Percentiles rank a stretch among this genome's conserved stretches.
Evolutionary conservation across 2,888 invertebrate species (phyloP).

Genomic region (Phasia obesa): DNA sequence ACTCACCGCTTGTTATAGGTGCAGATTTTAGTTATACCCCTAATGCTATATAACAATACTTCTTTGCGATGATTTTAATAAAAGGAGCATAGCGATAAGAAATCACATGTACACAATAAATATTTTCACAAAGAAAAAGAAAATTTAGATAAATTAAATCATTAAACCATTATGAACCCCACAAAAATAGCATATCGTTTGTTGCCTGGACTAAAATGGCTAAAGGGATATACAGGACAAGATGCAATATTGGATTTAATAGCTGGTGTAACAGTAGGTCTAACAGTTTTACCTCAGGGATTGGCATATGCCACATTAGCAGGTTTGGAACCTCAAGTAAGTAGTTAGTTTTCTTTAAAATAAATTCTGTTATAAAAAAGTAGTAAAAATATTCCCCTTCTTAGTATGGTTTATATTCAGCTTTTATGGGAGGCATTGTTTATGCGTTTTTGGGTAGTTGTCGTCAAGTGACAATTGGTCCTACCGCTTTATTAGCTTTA

Average conservation of each 20-base stretch:
- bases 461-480: conserved; percentile 93
- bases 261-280: conserved; percentile 95
- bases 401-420: conserved; percentile 96
- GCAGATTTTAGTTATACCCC: too few species aligned
- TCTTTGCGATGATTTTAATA: too few species aligned
- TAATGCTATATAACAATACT: too few species aligned
- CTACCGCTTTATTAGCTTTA: conserved; percentile 94
- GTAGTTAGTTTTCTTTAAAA: conserved; percentile 4
- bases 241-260: conserved; percentile 92
- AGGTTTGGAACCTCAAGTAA: conserved; percentile 92
- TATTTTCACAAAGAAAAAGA: not conserved
- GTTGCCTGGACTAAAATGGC: conserved; percentile 85
- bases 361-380: not conserved
- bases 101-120: not conserved
- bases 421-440: conserved; percentile 96
- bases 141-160: conserved; percentile 17
- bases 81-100: conserved; percentile 4
- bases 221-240: conserved; percentile 88
- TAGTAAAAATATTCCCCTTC: conserved; percentile 6
- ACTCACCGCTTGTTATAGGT: too few species aligned
- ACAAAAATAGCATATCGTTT: conserved; percentile 72
- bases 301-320: conserved; percentile 95
- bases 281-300: conserved; percentile 96
- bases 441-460: conserved; percentile 95
- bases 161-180: conserved; percentile 71